These are phyloP conservation scores for Rhinatrema bivittatum DNA, from an alignment of 2,797 vertebrate species.

Conservation along the genomic window DNA sequence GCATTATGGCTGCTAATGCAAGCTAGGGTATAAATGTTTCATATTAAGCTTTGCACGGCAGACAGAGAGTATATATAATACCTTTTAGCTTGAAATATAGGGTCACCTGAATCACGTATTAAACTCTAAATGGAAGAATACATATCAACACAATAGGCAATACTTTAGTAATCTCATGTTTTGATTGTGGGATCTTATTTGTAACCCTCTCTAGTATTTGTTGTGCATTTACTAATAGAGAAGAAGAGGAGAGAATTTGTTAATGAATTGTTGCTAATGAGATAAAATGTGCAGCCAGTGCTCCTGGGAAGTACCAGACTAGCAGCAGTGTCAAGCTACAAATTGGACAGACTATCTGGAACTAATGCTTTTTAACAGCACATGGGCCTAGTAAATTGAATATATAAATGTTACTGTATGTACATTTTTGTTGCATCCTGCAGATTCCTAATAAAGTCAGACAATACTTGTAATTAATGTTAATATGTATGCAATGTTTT, in stretches of 20 bases:
- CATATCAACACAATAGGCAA: constrained; percentile 10
- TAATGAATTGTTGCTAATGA: neutral
- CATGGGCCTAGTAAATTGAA: neutral
- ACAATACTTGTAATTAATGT: no score
- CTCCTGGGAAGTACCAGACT: neutral
- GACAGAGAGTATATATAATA: constrained; percentile 2
- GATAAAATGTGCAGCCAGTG: neutral
- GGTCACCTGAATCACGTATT: neutral
- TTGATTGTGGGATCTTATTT: neutral
- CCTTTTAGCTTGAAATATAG: neutral
- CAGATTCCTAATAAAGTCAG: neutral
- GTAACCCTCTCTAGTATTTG: rapidly evolving
- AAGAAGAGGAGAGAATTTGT: neutral
- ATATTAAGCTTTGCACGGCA: constrained; percentile 25
- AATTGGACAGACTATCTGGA: no score
- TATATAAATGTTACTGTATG: neutral
- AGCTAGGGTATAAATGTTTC: constrained; percentile 30
- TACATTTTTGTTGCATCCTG: constrained; percentile 1
- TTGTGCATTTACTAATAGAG: neutral
- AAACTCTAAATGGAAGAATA: constrained; percentile 11
- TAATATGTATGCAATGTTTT: no score
- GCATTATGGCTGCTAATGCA: constrained; percentile 36
- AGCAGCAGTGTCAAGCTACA: no score
- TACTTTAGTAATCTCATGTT: neutral
- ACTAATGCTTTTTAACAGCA: no score